Evolutionary conservation across 1,140 invertebrate genomes (phyloP).

Genomic region (Araneus ventricosus): DNA sequence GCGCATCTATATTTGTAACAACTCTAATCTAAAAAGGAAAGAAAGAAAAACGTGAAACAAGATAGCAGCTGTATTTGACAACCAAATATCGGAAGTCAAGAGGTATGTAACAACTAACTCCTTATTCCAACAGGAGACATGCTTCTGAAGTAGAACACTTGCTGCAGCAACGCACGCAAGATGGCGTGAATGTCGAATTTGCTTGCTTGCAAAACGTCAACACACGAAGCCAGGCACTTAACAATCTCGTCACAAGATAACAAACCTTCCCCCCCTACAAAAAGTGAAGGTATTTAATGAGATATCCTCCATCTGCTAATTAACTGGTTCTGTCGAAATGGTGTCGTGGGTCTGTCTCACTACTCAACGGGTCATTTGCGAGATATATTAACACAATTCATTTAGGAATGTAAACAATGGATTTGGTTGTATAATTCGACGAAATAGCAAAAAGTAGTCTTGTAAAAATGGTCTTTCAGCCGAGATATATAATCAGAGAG

Average conservation of each 20-base stretch:
- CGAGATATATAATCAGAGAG: background rate
- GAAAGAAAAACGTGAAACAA: background rate
- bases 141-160: background rate
- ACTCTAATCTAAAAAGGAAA: background rate
- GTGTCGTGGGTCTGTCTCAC: background rate
- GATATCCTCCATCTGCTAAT: background rate
- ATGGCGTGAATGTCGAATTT: background rate
- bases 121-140: background rate
- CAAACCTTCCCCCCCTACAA: background rate
- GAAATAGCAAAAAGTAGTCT: background rate
- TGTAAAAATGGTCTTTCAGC: no score
- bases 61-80: slow-evolving; percentile 20
- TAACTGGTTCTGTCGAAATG: slow-evolving; percentile 11
- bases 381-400: background rate
- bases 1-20: background rate
- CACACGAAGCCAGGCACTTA: background rate
- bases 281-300: background rate
- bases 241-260: background rate
- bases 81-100: background rate
- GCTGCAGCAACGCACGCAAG: slow-evolving; percentile 1
- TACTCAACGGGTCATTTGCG: background rate
- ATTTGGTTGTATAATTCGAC: background rate
- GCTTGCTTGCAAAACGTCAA: background rate
- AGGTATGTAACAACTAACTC: background rate
- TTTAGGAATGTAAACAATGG: background rate